These are phyloP conservation scores for Eufriesea mexicana DNA, from an alignment of 1,140 invertebrate genomes.

Conservation along the genomic window DNA sequence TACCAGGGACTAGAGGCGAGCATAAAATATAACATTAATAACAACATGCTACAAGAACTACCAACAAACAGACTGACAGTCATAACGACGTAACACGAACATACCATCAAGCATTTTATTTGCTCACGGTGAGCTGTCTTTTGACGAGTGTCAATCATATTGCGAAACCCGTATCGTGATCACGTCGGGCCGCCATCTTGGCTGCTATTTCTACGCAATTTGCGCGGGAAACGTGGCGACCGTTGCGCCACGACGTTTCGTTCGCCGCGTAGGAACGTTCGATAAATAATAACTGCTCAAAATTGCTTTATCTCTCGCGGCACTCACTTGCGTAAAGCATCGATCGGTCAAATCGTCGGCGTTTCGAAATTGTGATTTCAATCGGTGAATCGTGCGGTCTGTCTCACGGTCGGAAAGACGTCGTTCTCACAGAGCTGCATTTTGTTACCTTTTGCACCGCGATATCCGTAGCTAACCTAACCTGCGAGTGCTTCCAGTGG, in stretches of 20 bases:
- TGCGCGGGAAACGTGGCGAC: background rate
- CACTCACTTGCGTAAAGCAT: background rate
- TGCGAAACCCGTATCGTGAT: background rate
- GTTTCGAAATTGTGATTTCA: conserved; percentile 6
- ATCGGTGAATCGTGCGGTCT: background rate
- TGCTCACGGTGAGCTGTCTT: background rate
- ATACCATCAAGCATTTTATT: background rate
- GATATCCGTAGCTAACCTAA: too few relatives aligned
- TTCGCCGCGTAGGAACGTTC: background rate
- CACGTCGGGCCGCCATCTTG: background rate
- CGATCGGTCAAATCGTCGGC: background rate
- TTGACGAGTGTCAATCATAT: background rate
- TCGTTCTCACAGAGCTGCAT: background rate
- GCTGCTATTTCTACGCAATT: conserved; percentile 6
- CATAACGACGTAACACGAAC: too few relatives aligned
- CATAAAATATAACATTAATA: too few relatives aligned
- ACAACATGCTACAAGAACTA: too few relatives aligned
- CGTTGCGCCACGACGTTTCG: background rate
- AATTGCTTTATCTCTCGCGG: conserved; percentile 39
- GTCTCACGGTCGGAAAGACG: background rate
- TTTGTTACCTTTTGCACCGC: background rate
- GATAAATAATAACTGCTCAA: conserved; percentile 10
- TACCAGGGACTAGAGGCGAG: too few relatives aligned
- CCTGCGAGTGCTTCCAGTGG: background rate
- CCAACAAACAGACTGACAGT: too few relatives aligned